Conservation (phyloP, 2,113 vertebrate species). For the Globicephala melas region DNA sequence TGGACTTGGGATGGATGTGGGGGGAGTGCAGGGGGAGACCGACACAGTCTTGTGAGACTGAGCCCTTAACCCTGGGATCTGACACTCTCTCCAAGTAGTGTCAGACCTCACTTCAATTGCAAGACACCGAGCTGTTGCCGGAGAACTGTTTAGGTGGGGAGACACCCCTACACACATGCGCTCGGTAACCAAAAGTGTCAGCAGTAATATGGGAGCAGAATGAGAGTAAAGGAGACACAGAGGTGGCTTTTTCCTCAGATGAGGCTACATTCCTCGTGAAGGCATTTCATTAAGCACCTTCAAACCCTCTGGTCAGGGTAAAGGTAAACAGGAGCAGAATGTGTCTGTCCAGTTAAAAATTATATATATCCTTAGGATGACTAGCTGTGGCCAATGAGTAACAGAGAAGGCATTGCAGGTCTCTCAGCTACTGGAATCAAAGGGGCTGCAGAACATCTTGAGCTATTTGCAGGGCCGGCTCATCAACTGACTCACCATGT, state of each 20-base stretch:
- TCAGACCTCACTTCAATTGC: neutral
- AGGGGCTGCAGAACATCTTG: neutral
- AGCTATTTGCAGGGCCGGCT: neutral
- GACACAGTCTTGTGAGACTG: neutral
- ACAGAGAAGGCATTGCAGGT: neutral
- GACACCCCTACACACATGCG: neutral
- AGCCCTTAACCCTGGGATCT: neutral
- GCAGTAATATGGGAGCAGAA: neutral
- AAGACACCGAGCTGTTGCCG: neutral
- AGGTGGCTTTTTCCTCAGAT: neutral
- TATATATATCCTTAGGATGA: neutral
- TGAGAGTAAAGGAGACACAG: neutral
- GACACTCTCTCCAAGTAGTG: neutral
- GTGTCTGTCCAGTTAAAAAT: neutral
- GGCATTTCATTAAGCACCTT: neutral
- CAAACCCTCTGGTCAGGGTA: neutral
- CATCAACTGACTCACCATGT: accelerated
- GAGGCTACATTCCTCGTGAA: neutral
- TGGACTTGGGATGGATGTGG: neutral
- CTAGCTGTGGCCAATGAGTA: neutral
- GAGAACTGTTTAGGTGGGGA: neutral
- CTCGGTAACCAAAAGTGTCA: neutral
- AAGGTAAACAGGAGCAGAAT: neutral
- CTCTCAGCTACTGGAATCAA: neutral
- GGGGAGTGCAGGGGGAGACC: too few relatives aligned